phyloP scores from a whole-genome alignment of 1,140 invertebrate genomes.

The Lycorma delicatula region DNA sequence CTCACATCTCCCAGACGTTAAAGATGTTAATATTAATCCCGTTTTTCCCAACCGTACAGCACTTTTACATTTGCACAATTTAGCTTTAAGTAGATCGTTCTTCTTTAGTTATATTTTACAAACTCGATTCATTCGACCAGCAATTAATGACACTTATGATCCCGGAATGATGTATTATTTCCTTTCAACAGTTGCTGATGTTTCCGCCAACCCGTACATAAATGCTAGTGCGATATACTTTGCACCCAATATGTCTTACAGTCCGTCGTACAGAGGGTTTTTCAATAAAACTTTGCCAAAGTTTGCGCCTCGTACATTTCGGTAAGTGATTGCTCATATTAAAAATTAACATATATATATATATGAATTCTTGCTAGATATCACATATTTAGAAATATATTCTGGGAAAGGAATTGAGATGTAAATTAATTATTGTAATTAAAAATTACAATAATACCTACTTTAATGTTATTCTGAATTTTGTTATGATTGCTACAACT shows the following conservation, averaged over 20 bases:
- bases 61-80: slow-evolving; percentile 88
- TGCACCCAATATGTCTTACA: slow-evolving; percentile 87
- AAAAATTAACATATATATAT: no score
- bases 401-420: no score
- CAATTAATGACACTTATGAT: slow-evolving; percentile 86
- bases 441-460: no score
- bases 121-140: slow-evolving; percentile 77
- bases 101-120: slow-evolving; percentile 95
- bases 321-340: slow-evolving; percentile 32
- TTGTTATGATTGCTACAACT: no score
- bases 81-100: slow-evolving; percentile 88
- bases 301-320: slow-evolving; percentile 87
- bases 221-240: slow-evolving; percentile 94
- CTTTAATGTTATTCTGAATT: no score
- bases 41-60: slow-evolving; percentile 91
- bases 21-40: slow-evolving; percentile 90
- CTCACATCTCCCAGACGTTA: slow-evolving; percentile 88
- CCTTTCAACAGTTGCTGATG: slow-evolving; percentile 87
- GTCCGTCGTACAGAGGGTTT: slow-evolving; percentile 88
- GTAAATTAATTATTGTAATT: no score
- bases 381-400: no score
- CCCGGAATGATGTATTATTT: slow-evolving; percentile 99
- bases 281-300: slow-evolving; percentile 94
- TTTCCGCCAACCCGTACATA: slow-evolving; percentile 83
- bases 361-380: no score